Evolutionary conservation across 2,888 invertebrate species (phyloP).

Genomic region (Sericinus montela): DNA sequence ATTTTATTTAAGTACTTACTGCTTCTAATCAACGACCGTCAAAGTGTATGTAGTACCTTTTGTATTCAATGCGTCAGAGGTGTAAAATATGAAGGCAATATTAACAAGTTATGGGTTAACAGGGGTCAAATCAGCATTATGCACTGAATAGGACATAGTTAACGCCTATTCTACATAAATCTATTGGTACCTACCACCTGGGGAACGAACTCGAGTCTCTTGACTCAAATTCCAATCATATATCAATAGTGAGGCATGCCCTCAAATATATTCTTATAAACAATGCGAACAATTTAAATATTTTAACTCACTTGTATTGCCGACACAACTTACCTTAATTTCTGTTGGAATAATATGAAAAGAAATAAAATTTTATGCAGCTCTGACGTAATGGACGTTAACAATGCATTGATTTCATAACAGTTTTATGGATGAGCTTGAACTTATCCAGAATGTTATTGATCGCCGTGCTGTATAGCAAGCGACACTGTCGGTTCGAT

Average conservation of each 20-base stretch:
- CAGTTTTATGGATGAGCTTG: conserved; percentile 1
- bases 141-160: neutral
- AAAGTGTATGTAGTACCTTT: conserved; percentile 1
- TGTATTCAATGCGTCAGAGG: neutral
- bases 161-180: neutral
- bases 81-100: conserved; percentile 21
- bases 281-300: too few relatives aligned
- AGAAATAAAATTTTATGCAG: too few relatives aligned
- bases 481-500: neutral
- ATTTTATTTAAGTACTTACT: neutral
- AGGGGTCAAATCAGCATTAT: conserved; percentile 22
- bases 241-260: too few relatives aligned
- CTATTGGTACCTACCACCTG: too few relatives aligned
- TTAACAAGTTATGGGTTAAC: conserved; percentile 24
- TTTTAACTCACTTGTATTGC: too few relatives aligned
- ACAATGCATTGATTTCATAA: neutral
- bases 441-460: conserved; percentile 8
- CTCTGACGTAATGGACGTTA: neutral
- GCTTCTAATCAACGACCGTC: conserved; percentile 12
- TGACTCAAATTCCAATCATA: too few relatives aligned
- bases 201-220: too few relatives aligned
- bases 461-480: neutral
- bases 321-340: too few relatives aligned
- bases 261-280: too few relatives aligned
- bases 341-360: too few relatives aligned